Percentiles rank a stretch among this genome's conserved stretches.
These are phyloP conservation scores for Nautilus pompilius DNA, from an alignment of 1,140 invertebrate species.

Conservation along the genomic window DNA sequence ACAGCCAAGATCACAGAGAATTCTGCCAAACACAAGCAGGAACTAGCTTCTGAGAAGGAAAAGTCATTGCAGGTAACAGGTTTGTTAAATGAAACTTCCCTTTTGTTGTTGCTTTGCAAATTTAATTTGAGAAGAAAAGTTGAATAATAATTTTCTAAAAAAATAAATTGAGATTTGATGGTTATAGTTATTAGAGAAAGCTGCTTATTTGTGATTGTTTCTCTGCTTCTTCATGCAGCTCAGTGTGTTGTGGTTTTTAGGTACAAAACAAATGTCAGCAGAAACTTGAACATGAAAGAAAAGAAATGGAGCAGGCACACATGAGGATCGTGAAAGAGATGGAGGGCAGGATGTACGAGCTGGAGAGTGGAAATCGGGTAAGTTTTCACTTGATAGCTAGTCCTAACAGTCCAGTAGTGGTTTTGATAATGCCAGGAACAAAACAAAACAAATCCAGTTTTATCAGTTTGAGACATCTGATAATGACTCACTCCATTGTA, in stretches of 20 bases:
- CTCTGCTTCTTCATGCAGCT: neutral
- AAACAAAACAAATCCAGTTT: too few relatives aligned
- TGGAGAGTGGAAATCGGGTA: constrained; percentile 50
- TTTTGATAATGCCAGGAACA: too few relatives aligned
- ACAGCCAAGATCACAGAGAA: constrained; percentile 42
- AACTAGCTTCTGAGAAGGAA: constrained; percentile 56
- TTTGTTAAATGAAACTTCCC: too few relatives aligned
- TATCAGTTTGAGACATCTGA: too few relatives aligned
- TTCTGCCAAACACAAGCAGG: constrained; percentile 51
- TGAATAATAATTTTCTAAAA: too few relatives aligned
- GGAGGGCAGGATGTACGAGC: constrained; percentile 42
- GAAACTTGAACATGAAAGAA: constrained; percentile 43
- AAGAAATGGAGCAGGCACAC: constrained; percentile 50
- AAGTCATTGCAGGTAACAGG: constrained; percentile 51
- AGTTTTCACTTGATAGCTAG: neutral
- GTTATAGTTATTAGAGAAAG: neutral
- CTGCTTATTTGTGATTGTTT: constrained; percentile 6
- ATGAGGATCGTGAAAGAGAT: constrained; percentile 47
- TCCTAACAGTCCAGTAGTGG: too few relatives aligned
- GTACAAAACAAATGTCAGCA: constrained; percentile 40
- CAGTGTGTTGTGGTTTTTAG: constrained; percentile 35
- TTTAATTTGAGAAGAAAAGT: too few relatives aligned
- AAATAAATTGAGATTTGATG: too few relatives aligned
- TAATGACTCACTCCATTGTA: too few relatives aligned
- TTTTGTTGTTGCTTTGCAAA: too few relatives aligned